A percentile compares a stretch with the other conserved stretches of the same genome.
These are phyloP conservation scores for Oxyura jamaicensis DNA, from an alignment of 2,113 vertebrate genomes.

Conservation along the genomic window DNA sequence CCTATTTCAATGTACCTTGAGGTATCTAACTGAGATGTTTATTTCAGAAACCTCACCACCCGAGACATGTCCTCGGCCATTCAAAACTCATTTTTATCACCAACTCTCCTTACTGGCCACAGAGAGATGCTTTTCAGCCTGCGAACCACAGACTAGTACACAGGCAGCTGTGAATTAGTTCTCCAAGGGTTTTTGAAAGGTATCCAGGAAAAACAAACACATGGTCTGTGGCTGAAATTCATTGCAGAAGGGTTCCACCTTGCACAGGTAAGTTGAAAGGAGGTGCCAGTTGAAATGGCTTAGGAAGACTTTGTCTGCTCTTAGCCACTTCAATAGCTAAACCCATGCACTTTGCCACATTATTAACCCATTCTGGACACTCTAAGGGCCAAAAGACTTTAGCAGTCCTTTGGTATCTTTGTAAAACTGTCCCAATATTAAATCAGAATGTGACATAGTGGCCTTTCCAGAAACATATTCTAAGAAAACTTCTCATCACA, in stretches of 20 bases:
- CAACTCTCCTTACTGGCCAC: not conserved
- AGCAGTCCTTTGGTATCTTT: not conserved
- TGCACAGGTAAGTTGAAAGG: not conserved
- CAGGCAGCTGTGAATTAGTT: not conserved
- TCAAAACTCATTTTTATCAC: not conserved
- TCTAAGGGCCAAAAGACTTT: not conserved
- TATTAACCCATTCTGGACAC: not conserved
- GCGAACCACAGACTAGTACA: not conserved
- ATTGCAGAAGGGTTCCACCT: not conserved
- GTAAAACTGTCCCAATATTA: not conserved
- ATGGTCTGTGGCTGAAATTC: not conserved
- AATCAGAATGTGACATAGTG: not conserved
- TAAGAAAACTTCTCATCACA: not conserved
- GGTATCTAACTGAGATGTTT: not conserved
- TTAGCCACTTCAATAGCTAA: not conserved
- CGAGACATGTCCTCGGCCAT: not conserved
- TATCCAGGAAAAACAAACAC: not conserved
- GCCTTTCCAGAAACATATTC: not conserved
- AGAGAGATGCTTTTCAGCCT: not conserved
- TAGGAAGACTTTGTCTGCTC: not conserved
- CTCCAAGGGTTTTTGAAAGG: not conserved
- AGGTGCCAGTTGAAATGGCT: not conserved
- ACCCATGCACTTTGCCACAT: not conserved
- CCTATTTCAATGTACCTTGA: not conserved
- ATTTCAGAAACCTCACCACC: not conserved